Conservation (phyloP, 2,888 invertebrate genomes). For the Sabellastarte sp. region DNA sequence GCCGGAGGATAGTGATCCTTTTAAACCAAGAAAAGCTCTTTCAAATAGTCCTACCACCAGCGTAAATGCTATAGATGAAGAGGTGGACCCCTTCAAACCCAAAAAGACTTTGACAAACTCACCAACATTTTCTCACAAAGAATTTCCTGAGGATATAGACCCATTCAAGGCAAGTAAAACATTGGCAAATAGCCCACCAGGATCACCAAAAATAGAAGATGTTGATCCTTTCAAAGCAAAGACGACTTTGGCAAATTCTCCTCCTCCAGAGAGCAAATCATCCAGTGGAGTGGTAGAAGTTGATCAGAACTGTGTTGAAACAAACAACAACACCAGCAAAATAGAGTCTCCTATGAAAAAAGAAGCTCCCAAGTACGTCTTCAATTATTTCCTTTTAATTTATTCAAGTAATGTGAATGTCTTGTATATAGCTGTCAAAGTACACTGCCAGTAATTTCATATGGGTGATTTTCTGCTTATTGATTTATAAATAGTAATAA, state of each 20-base stretch:
- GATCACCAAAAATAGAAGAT: constrained; percentile 1
- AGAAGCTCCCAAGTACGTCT: too few species aligned
- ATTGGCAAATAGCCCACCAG: constrained; percentile 5
- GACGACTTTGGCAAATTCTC: constrained; percentile 4
- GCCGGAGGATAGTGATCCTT: constrained; percentile 5
- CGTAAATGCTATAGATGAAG: constrained; percentile 2
- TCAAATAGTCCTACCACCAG: constrained; percentile 3
- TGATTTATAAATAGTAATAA: too few species aligned
- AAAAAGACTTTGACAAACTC: not conserved
- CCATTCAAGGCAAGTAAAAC: constrained; percentile 7
- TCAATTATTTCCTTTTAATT: too few species aligned
- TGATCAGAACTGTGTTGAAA: too few species aligned
- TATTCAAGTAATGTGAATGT: too few species aligned
- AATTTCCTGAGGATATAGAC: not conserved
- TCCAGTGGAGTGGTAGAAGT: too few species aligned
- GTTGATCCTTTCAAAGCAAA: constrained; percentile 9
- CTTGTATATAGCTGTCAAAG: too few species aligned
- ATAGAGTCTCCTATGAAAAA: too few species aligned
- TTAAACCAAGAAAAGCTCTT: constrained; percentile 4
- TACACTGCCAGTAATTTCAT: too few species aligned
- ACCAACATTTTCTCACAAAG: not conserved
- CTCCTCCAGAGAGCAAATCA: not conserved
- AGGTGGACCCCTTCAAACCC: constrained; percentile 10
- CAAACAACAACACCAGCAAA: too few species aligned
- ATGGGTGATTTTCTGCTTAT: too few species aligned